Evolutionary conservation across 2,888 invertebrate species (phyloP), one percentile per base, ranked within the genome.

Genomic region (Rhamphomyia laevipes): DNA sequence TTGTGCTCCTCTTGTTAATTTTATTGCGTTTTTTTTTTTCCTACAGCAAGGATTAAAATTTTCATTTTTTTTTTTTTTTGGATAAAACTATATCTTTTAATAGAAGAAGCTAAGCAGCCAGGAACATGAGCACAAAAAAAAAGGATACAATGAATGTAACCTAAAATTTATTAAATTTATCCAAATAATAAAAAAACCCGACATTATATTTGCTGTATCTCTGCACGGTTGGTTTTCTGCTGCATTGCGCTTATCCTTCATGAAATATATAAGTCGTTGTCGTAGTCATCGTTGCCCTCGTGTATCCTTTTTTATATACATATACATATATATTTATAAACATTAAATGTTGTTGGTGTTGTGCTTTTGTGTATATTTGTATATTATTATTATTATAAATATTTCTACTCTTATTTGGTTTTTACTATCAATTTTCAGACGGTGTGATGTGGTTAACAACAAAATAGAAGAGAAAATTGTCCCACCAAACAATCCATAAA

Each of bases 181-280:
- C 23, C 23, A 27, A 27, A 27, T n/a, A 27, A 27, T 5, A 27
- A 27, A 27, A 27, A 27, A 27, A 27, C 23, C n/a, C n/a, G 23
- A 9, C 23, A 27, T 4, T 27, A 5, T 27, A 27, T 27, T 27
- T 27, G 7, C 23, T 27, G 27, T 48, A 52, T 54, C 56, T 55
- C 46, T 56, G 55, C 65, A 62, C 65, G 63, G 64, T 66, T 68
- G 67, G 63, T 65, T 65, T 45, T 68, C 65, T 69, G 69, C 70
- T 68, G 68, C 70, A 68, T 59, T 68, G 68, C 68, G 68, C 69
- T 68, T 69, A 67, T 70, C 68, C 68, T 65, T 65, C 60, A 59
- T 51, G 62, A 61, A 61, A 61, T 60, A 60, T 55, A 42, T 40
- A 40, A 12, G 47, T 49, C 38, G 46, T 48, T 16, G 48, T 27